Base-by-base conservation (phyloP, 2,888 invertebrate species). In the Griposia aprilina region DNA sequence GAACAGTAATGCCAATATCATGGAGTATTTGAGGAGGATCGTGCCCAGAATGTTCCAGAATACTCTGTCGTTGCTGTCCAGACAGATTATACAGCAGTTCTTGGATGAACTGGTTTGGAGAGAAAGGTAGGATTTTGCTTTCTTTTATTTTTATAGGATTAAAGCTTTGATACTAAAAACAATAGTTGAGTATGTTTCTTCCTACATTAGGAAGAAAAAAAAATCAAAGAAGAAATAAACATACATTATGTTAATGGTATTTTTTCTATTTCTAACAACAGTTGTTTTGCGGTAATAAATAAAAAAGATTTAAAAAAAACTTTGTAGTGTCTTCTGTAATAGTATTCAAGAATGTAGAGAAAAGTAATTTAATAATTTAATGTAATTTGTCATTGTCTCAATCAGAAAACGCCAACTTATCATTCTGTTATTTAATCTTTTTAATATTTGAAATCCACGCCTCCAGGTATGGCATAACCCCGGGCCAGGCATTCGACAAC, bases 41-140 rank as follows among this genome's bases (percentile, higher is more conserved):
- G 98, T 99, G 5, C 99, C 99, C 0, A 97, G 98, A 90, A 99
- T 99, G 98, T 99, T 99, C 95, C 98, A 99, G 96, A 99, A 98
- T 88, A 99, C 99, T 0, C 94, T 99, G 13, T 98, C 98, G 17
- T 93, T 98, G 84, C 95, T 99, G 0, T 98, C 98, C 3, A 97
- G 98, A 68, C 98, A 98, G 94, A 98, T 99, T 92, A 98, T 99
- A 90, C 99, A 99, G 93, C 98, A 99, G 93, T 99, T 99, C 93
- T 95, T 99, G 84, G 99, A 99, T 92, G 99, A 99, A 91, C 94
- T 99, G 30, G 98, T 98, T 20, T 99, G 99, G 99, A 97, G 99
- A 78, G 99, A 99, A 93, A 95, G 93, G 96, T 96, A 71, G 90
- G 92, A 17, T 26, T 66, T 26, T n/a, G 10, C 15, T 65, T 45